Percentiles rank a stretch among this genome's conserved stretches.
Evolutionary conservation across 2,797 vertebrate genomes (phyloP).

Genomic region (Mus minutoides): DNA sequence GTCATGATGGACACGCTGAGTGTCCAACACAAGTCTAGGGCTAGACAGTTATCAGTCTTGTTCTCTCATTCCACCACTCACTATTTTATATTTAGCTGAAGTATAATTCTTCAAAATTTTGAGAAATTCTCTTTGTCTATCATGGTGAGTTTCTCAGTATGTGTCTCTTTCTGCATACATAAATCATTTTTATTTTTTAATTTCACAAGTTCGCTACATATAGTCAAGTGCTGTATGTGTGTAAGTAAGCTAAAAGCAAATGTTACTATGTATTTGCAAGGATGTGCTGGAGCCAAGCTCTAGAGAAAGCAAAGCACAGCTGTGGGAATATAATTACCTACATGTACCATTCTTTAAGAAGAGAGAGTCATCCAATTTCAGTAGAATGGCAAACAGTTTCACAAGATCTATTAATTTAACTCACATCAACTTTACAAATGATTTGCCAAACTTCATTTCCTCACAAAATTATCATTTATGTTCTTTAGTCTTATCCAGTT

Average conservation of each 20-base stretch:
- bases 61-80: neutral
- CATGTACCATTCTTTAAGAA: neutral
- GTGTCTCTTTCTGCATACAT: neutral
- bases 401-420: too few relatives aligned
- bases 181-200: neutral
- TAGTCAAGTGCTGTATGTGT: neutral
- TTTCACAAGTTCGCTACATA: neutral
- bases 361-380: neutral
- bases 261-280: neutral
- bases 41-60: too few relatives aligned
- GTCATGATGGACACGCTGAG: too few relatives aligned
- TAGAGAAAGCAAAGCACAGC: neutral
- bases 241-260: neutral
- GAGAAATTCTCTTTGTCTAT: neutral
- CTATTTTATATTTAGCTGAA: neutral
- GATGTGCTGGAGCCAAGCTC: neutral
- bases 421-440: too few relatives aligned
- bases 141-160: neutral
- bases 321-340: neutral
- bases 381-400: neutral
- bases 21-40: neutral
- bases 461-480: too few relatives aligned
- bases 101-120: neutral
- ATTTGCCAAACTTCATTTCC: too few relatives aligned
- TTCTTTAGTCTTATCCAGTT: too few relatives aligned